Conservation (phyloP, 2,888 invertebrate species). For the Drosophila austrosaltans region DNA sequence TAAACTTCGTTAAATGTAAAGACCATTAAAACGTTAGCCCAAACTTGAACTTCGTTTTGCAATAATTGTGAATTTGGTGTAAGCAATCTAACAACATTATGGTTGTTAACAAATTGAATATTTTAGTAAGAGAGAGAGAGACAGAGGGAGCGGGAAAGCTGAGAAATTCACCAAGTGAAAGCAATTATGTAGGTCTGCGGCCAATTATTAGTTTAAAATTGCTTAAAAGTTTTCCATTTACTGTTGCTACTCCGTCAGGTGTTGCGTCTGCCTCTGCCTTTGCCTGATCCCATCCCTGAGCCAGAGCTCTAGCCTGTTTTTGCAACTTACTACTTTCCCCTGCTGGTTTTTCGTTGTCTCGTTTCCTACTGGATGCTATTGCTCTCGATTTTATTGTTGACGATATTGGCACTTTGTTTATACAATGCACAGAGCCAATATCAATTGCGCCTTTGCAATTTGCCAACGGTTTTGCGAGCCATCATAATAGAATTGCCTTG, state of each 20-base stretch:
- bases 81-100: not conserved
- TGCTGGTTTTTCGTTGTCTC: not conserved
- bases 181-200: constrained; percentile 41
- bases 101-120: constrained; percentile 1
- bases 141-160: too few relatives aligned
- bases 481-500: constrained; percentile 76
- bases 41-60: not conserved
- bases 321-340: constrained; percentile 9
- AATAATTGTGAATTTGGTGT: not conserved
- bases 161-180: constrained; percentile 5
- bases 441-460: constrained; percentile 73
- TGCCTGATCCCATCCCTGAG: not conserved
- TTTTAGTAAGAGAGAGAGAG: not conserved
- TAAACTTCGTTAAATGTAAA: not conserved
- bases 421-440: constrained; percentile 58
- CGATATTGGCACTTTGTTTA: constrained; percentile 42
- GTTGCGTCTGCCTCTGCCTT: not conserved
- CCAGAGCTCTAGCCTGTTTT: too few relatives aligned
- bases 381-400: constrained; percentile 22
- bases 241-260: constrained; percentile 24
- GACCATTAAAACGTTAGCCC: not conserved
- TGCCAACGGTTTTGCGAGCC: constrained; percentile 61
- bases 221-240: constrained; percentile 30
- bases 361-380: not conserved
- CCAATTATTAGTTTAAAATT: constrained; percentile 42